Evolutionary conservation across 2,888 invertebrate genomes (phyloP).

Genomic region (Rugalucina vietnamica): DNA sequence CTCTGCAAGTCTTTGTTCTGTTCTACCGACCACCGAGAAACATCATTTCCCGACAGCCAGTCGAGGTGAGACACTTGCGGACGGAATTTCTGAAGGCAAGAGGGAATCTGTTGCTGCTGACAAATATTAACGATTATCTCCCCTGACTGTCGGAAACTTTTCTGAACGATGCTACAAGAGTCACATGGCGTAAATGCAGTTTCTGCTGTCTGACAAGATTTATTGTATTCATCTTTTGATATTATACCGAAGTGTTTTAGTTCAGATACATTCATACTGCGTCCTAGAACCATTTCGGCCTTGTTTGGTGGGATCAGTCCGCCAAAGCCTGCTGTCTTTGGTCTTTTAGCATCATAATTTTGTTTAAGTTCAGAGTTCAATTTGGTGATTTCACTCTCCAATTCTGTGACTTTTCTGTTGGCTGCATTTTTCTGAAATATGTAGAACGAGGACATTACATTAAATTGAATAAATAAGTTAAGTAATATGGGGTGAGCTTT

Average conservation of each 20-base stretch:
- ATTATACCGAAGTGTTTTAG: conserved; percentile 60
- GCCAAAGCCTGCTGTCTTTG: conserved; percentile 63
- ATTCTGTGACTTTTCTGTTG: conserved; percentile 71
- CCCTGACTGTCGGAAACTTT: conserved; percentile 77
- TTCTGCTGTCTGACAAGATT: conserved; percentile 83
- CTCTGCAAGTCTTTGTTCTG: conserved; percentile 81
- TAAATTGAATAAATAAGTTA: no score
- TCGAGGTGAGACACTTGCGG: conserved; percentile 76
- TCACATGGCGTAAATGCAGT: conserved; percentile 84
- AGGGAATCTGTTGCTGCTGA: conserved; percentile 80
- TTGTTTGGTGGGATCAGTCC: conserved; percentile 69
- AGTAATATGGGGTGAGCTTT: no score
- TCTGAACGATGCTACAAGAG: conserved; percentile 82
- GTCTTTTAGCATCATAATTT: conserved; percentile 29
- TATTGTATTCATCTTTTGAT: conserved; percentile 79
- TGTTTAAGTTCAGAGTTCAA: conserved; percentile 57
- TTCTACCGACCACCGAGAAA: conserved; percentile 80
- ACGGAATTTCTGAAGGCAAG: conserved; percentile 78
- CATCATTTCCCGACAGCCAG: conserved; percentile 80
- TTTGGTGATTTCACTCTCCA: conserved; percentile 72
- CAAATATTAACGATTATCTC: conserved; percentile 78
- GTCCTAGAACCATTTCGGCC: conserved; percentile 63
- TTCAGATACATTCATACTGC: conserved; percentile 49
- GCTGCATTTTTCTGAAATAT: conserved; percentile 76
- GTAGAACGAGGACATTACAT: no score